Evolutionary conservation across 2,113 vertebrate genomes (phyloP).

Genomic region (Thryonomys swinderianus): DNA sequence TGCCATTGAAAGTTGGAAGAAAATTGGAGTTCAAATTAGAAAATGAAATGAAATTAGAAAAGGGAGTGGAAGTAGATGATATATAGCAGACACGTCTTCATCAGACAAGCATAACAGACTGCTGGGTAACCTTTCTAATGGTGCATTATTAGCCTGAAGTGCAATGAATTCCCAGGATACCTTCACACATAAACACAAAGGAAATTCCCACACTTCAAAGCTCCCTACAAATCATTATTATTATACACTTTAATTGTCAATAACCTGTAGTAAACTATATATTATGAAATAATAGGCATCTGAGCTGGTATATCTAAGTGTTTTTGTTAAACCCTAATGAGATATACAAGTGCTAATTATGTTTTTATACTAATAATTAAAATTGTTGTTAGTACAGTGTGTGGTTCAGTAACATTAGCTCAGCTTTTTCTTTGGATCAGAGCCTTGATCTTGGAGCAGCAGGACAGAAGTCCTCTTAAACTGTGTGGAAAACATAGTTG

Average conservation of each 20-base stretch:
- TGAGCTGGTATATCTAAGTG: constrained; percentile 37
- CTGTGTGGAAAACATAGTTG: not conserved
- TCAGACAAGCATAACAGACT: not conserved
- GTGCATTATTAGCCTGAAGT: constrained; percentile 42
- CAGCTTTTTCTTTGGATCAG: constrained; percentile 4
- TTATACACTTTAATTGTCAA: constrained; percentile 61
- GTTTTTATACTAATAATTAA: constrained; percentile 69
- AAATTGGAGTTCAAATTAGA: constrained; percentile 23
- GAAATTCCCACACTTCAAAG: constrained; percentile 35
- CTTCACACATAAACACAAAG: constrained; percentile 37
- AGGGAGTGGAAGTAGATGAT: not conserved
- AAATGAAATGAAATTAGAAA: constrained; percentile 32
- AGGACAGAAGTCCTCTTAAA: not conserved
- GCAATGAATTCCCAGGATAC: constrained; percentile 45
- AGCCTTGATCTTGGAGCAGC: not conserved
- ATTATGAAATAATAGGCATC: constrained; percentile 62
- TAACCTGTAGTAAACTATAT: constrained; percentile 36
- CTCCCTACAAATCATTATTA: constrained; percentile 55
- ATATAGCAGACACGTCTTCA: not conserved
- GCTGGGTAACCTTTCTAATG: not conserved
- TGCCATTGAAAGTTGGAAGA: not conserved
- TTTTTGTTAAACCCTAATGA: constrained; percentile 60
- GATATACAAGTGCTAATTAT: constrained; percentile 59
- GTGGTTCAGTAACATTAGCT: not conserved
- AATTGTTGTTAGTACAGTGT: not conserved